Conservation (phyloP, 1,140 invertebrate genomes). For the Manduca sexta region DNA sequence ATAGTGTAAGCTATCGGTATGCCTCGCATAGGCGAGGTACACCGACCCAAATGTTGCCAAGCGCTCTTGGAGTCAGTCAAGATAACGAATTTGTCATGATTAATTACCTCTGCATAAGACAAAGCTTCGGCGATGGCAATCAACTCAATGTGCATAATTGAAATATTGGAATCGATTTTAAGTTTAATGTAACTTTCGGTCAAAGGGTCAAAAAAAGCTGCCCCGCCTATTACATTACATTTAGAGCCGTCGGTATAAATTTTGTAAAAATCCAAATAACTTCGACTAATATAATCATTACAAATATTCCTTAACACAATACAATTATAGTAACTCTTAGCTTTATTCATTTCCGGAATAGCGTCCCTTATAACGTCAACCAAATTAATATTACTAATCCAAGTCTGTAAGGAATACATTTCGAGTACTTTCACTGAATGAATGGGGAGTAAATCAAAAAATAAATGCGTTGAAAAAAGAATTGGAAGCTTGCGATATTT, state of each 20-base stretch:
- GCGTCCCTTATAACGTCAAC: neutral
- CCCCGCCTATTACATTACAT: neutral
- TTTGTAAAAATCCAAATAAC: no score
- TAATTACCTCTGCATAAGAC: neutral
- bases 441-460: no score
- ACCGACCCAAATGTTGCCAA: neutral
- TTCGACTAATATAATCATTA: no score
- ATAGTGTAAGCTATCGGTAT: neutral
- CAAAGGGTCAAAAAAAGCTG: conserved; percentile 3
- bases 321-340: conserved; percentile 4
- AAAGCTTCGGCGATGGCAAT: neutral
- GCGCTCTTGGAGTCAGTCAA: conserved; percentile 1
- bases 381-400: conserved; percentile 6
- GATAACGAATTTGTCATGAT: neutral
- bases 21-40: neutral
- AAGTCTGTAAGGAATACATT: conserved; percentile 5
- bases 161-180: conserved; percentile 8
- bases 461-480: no score
- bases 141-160: conserved; percentile 7
- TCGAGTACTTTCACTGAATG: neutral
- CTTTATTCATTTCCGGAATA: neutral
- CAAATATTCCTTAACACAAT: no score
- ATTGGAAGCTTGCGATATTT: no score
- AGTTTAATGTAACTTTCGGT: neutral
- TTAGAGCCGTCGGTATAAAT: conserved; percentile 8